phyloP scores from a whole-genome alignment of 2,113 vertebrate species.

The Phycodurus eques region DNA sequence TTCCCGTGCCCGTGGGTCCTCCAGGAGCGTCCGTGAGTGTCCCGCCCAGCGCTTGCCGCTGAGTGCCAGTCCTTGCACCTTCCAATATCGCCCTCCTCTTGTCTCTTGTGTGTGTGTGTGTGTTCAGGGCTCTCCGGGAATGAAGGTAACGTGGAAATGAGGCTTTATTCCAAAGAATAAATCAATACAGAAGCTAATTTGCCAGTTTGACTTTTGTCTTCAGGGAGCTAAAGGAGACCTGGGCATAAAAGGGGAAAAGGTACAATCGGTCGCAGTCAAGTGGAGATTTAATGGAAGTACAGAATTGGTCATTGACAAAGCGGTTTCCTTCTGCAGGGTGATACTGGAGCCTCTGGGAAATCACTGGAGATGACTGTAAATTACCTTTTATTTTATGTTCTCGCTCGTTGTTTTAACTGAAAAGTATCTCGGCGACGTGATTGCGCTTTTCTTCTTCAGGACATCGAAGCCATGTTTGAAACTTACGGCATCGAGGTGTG shows the following conservation, averaged over 20 bases:
- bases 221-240: slow-evolving; percentile 73
- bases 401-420: not conserved
- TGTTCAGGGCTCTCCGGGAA: slow-evolving; percentile 69
- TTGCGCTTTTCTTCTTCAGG: slow-evolving; percentile 63
- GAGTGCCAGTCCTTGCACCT: not conserved
- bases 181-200: slow-evolving; percentile 1
- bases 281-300: not conserved
- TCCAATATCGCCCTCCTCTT: slow-evolving; percentile 41
- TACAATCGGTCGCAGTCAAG: slow-evolving; percentile 10
- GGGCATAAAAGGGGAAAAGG: slow-evolving; percentile 69
- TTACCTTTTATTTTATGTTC: not conserved
- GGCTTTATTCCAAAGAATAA: not conserved
- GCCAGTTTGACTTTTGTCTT: slow-evolving; percentile 17
- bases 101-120: slow-evolving; percentile 16
- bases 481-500: slow-evolving; percentile 83
- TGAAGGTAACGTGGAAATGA: slow-evolving; percentile 62
- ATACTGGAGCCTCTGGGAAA: slow-evolving; percentile 64
- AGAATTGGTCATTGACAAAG: not conserved
- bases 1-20: slow-evolving; percentile 72
- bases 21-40: slow-evolving; percentile 71
- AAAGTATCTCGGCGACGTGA: slow-evolving; percentile 10
- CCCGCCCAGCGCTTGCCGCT: not conserved
- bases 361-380: slow-evolving; percentile 70
- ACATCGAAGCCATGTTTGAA: slow-evolving; percentile 85
- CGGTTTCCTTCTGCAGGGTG: slow-evolving; percentile 59